phyloP scores from a whole-genome alignment of 2,888 invertebrate species.

The Vesta saturnalis region DNA sequence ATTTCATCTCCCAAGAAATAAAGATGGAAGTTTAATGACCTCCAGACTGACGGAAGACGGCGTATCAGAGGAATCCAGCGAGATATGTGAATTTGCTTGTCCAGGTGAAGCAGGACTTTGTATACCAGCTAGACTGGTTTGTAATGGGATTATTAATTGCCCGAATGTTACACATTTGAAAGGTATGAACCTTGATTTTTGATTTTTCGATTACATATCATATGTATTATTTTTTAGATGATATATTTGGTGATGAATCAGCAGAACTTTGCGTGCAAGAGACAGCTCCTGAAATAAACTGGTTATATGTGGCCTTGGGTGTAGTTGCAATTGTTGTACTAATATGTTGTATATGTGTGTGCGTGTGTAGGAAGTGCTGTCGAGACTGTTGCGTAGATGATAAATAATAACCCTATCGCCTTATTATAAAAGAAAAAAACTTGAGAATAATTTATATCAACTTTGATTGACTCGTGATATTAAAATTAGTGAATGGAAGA shows the following conservation, averaged over 20 bases:
- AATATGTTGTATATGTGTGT: conserved; percentile 58
- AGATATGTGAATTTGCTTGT: conserved; percentile 86
- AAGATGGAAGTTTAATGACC: conserved; percentile 82
- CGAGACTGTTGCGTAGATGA: conserved; percentile 57
- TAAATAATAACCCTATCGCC: conserved; percentile 36
- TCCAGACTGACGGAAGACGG: conserved; percentile 75
- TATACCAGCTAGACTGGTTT: conserved; percentile 83
- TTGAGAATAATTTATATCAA: conserved; percentile 23
- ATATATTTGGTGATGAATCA: conserved; percentile 74
- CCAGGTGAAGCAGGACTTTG: conserved; percentile 86
- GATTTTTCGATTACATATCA: not conserved
- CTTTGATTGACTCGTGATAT: conserved; percentile 37
- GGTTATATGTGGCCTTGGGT: conserved; percentile 57
- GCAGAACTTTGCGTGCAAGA: conserved; percentile 72
- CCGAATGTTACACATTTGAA: conserved; percentile 72
- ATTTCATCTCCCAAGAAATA: conserved; percentile 85
- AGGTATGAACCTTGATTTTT: conserved; percentile 55
- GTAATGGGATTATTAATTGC: conserved; percentile 90
- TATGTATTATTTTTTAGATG: conserved; percentile 48
- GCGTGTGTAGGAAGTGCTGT: conserved; percentile 58
- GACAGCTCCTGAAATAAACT: conserved; percentile 55
- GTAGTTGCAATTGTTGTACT: conserved; percentile 51
- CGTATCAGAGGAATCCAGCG: conserved; percentile 60
- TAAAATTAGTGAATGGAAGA: conserved; percentile 33
- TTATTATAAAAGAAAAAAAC: conserved; percentile 20